phyloP scores from a whole-genome alignment of 2,888 invertebrate species.

The Dexiosoma caninum region DNA sequence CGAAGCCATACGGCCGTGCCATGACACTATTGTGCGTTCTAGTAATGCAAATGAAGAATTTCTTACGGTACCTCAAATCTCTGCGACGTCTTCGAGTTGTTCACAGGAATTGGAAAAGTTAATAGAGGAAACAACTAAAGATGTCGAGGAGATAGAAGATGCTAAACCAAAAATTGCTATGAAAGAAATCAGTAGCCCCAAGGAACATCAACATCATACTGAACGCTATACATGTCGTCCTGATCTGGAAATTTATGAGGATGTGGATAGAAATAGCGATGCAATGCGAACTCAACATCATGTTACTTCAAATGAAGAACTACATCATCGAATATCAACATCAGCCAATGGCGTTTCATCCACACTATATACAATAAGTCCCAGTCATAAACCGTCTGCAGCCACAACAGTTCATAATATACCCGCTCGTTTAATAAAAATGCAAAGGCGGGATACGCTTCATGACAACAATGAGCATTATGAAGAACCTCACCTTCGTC shows the following conservation, averaged over 20 bases:
- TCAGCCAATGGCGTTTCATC: slow-evolving; percentile 28
- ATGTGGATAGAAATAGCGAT: slow-evolving; percentile 68
- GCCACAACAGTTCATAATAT: slow-evolving; percentile 64
- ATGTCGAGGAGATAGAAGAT: slow-evolving; percentile 76
- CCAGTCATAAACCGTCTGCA: slow-evolving; percentile 49
- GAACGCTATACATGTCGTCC: slow-evolving; percentile 60
- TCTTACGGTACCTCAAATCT: slow-evolving; percentile 32
- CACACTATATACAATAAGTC: slow-evolving; percentile 25
- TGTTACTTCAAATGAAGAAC: slow-evolving; percentile 72
- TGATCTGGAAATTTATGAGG: slow-evolving; percentile 64
- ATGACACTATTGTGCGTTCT: slow-evolving; percentile 65
- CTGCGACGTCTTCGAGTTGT: slow-evolving; percentile 66
- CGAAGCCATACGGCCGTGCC: slow-evolving; percentile 65
- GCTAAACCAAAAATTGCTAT: slow-evolving; percentile 72
- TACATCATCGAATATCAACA: slow-evolving; percentile 68
- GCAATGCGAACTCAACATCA: slow-evolving; percentile 71
- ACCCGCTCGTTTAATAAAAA: slow-evolving; percentile 73
- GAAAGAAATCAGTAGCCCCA: slow-evolving; percentile 69
- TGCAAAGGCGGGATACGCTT: slow-evolving; percentile 73
- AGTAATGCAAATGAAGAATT: slow-evolving; percentile 64
- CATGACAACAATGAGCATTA: slow-evolving; percentile 71
- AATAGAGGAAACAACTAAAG: slow-evolving; percentile 77
- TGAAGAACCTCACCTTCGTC: slow-evolving; percentile 64
- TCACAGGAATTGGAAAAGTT: slow-evolving; percentile 75
- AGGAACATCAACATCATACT: slow-evolving; percentile 68